phyloP scores from a whole-genome alignment of 2,113 vertebrate species.

The Perca flavescens region DNA sequence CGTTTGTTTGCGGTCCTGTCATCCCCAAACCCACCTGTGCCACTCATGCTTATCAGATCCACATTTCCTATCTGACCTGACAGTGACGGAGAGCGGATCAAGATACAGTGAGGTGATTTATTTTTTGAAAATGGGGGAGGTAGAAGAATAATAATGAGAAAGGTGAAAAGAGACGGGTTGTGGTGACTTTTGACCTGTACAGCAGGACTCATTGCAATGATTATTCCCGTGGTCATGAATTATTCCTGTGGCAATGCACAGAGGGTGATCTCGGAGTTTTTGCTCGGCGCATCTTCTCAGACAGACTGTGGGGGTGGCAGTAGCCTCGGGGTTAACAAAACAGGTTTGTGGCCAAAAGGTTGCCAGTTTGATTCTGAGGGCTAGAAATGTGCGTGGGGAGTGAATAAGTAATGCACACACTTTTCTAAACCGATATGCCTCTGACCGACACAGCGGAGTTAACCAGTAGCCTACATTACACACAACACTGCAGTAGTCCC shows the following conservation, averaged over 20 bases:
- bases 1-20: conserved; percentile 56
- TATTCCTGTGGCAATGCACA: conserved; percentile 49
- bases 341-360: conserved; percentile 33
- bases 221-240: conserved; percentile 57
- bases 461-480: conserved; percentile 9
- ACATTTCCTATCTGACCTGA: conserved; percentile 34
- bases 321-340: conserved; percentile 32
- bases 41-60: conserved; percentile 62
- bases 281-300: conserved; percentile 28
- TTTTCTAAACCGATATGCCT: conserved; percentile 17
- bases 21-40: conserved; percentile 66
- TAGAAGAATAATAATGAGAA: conserved; percentile 39
- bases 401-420: conserved; percentile 3
- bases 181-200: conserved; percentile 68
- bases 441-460: not conserved
- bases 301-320: conserved; percentile 18
- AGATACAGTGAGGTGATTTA: conserved; percentile 32
- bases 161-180: conserved; percentile 62
- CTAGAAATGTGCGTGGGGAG: conserved; percentile 15
- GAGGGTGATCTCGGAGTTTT: not conserved
- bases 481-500: not conserved
- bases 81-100: conserved; percentile 28
- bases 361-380: conserved; percentile 22
- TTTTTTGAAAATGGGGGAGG: conserved; percentile 6
- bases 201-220: conserved; percentile 27